Percentiles rank a stretch among this genome's conserved stretches.
Evolutionary conservation across 2,113 vertebrate genomes (phyloP).

Genomic region (Tenrec ecaudatus): DNA sequence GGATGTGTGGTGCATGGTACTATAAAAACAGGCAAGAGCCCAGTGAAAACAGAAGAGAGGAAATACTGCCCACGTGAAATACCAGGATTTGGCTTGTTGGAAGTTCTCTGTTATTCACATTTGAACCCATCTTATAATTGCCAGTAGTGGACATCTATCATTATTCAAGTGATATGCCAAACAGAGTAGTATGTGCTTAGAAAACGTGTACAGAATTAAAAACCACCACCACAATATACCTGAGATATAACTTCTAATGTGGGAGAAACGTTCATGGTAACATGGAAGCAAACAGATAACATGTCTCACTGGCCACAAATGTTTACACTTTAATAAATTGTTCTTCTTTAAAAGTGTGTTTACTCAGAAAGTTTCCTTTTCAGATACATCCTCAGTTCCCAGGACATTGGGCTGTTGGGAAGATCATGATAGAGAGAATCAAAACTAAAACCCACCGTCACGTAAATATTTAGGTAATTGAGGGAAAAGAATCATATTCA

Average conservation of each 20-base stretch:
- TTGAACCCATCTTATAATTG: slow-evolving; percentile 50
- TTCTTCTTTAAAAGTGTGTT: slow-evolving; percentile 49
- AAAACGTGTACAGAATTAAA: slow-evolving; percentile 9
- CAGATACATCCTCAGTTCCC: background rate
- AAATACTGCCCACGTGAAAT: slow-evolving; percentile 65
- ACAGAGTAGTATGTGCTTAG: background rate
- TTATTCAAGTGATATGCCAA: background rate
- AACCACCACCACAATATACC: background rate
- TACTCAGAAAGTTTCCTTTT: slow-evolving; percentile 4
- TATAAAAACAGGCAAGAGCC: slow-evolving; percentile 59
- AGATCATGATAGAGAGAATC: background rate
- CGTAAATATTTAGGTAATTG: slow-evolving; percentile 27
- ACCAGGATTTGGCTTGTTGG: slow-evolving; percentile 14
- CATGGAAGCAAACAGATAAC: background rate
- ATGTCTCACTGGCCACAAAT: background rate
- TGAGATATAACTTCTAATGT: background rate
- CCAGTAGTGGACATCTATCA: background rate
- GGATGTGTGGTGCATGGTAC: slow-evolving; percentile 61
- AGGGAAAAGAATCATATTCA: background rate
- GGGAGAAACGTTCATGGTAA: background rate
- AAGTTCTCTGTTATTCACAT: slow-evolving; percentile 54
- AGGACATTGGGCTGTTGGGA: background rate
- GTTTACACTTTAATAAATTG: background rate
- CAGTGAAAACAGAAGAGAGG: slow-evolving; percentile 71
- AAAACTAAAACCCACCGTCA: background rate